phyloP scores from a whole-genome alignment of 2,113 vertebrate genomes.

The Ctenodactylus gundi region DNA sequence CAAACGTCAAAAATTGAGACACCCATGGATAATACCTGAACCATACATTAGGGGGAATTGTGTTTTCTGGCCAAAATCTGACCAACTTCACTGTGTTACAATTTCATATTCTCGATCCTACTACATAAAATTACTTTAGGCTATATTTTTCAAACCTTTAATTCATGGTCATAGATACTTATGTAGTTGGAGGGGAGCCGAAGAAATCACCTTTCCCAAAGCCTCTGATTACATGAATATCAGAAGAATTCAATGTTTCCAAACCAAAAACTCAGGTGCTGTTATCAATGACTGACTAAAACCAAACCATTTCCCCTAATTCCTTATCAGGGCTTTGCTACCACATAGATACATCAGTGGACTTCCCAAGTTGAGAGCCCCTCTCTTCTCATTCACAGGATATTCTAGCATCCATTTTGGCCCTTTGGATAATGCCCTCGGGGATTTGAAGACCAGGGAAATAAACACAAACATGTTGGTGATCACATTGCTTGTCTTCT shows the following conservation, averaged over 20 bases:
- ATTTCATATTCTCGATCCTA: background rate
- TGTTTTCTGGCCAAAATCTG: background rate
- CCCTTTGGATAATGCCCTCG: background rate
- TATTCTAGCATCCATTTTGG: accelerated
- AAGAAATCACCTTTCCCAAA: background rate
- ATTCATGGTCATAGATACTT: background rate
- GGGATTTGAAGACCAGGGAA: background rate
- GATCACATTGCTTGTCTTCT: background rate
- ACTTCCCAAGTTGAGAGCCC: background rate
- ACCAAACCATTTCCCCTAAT: background rate
- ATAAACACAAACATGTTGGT: background rate
- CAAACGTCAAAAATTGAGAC: background rate
- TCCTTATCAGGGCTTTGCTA: background rate
- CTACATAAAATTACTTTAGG: background rate
- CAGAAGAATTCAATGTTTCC: background rate
- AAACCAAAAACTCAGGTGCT: background rate
- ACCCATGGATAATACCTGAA: background rate
- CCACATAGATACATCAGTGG: background rate
- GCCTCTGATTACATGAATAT: background rate
- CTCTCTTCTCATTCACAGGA: background rate
- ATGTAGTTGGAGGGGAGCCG: background rate
- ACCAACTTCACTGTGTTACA: background rate
- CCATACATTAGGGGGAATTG: background rate
- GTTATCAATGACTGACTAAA: background rate
- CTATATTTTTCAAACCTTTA: background rate